Evolutionary conservation across 2,888 invertebrate genomes (phyloP).

Genomic region (Eurytoma adleriae): DNA sequence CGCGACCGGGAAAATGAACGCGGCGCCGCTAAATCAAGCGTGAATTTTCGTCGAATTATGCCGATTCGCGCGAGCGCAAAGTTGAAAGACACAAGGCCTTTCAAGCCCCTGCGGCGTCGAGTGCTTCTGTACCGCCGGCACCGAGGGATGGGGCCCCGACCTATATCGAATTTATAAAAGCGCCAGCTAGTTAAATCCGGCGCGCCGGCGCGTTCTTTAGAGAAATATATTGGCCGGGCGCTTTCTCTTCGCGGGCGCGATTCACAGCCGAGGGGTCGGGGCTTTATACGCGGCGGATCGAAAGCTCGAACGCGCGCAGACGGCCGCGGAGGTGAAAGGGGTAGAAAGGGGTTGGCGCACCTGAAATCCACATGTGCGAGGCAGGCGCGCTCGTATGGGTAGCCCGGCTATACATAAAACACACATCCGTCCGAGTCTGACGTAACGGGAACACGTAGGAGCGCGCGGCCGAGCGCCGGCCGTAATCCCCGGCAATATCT

Average conservation of each 20-base stretch:
- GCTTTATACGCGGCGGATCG: slow-evolving; percentile 17
- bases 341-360: not conserved
- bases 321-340: not conserved
- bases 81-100: too few relatives aligned
- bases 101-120: too few relatives aligned
- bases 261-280: not conserved
- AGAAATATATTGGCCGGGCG: slow-evolving; percentile 30
- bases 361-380: slow-evolving; percentile 33
- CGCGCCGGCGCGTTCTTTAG: not conserved
- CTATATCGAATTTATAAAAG: slow-evolving; percentile 4
- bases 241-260: not conserved
- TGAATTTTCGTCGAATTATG: slow-evolving; percentile 29
- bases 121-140: too few relatives aligned
- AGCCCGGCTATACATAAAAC: slow-evolving; percentile 35
- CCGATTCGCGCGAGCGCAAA: slow-evolving; percentile 1
- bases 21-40: not conserved
- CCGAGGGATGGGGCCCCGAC: too few relatives aligned
- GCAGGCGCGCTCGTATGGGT: not conserved
- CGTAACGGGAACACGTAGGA: slow-evolving; percentile 53
- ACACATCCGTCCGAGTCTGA: slow-evolving; percentile 45
- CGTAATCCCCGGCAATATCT: slow-evolving; percentile 52
- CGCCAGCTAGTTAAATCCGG: slow-evolving; percentile 27
- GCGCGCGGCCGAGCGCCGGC: not conserved
- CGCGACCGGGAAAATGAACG: not conserved
- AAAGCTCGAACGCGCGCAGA: slow-evolving; percentile 4